Evolutionary conservation across 1,140 invertebrate genomes (phyloP).

Genomic region (Cydia pomonella): DNA sequence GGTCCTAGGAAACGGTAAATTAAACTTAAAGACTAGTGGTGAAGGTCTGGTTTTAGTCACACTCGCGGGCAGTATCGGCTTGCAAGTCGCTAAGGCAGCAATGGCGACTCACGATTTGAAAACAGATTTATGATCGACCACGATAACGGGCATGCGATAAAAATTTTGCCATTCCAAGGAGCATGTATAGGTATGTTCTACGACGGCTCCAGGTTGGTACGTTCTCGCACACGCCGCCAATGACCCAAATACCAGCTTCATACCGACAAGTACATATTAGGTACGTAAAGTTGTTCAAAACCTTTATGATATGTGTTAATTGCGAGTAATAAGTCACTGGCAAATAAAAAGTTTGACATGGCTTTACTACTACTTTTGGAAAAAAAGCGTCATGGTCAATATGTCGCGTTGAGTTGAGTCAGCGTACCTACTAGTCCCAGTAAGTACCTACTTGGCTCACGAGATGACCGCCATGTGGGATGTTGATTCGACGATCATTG

Average conservation of each 20-base stretch:
- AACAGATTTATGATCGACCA: slow-evolving; percentile 79
- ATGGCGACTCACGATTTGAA: slow-evolving; percentile 78
- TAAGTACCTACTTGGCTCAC: no score
- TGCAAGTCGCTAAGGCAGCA: slow-evolving; percentile 55
- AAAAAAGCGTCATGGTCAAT: no score
- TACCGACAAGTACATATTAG: not conserved
- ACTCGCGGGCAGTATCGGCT: slow-evolving; percentile 51
- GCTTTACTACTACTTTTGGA: no score
- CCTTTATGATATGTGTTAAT: not conserved
- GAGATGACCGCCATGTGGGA: no score
- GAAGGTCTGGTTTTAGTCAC: slow-evolving; percentile 57
- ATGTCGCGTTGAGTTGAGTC: no score
- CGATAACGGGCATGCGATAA: slow-evolving; percentile 79
- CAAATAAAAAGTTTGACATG: no score
- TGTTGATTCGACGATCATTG: no score
- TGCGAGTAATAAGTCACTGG: not conserved
- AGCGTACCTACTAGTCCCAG: no score
- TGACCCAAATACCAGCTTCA: slow-evolving; percentile 6
- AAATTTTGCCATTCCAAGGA: slow-evolving; percentile 73
- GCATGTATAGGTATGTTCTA: slow-evolving; percentile 46
- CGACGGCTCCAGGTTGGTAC: slow-evolving; percentile 20
- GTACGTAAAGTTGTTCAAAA: not conserved
- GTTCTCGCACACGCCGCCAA: not conserved
- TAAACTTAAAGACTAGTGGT: slow-evolving; percentile 58
- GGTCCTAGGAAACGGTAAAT: slow-evolving; percentile 56